These are phyloP conservation scores for Rhamnusium bicolor DNA, from an alignment of 2,888 invertebrate genomes.

Conservation along the genomic window DNA sequence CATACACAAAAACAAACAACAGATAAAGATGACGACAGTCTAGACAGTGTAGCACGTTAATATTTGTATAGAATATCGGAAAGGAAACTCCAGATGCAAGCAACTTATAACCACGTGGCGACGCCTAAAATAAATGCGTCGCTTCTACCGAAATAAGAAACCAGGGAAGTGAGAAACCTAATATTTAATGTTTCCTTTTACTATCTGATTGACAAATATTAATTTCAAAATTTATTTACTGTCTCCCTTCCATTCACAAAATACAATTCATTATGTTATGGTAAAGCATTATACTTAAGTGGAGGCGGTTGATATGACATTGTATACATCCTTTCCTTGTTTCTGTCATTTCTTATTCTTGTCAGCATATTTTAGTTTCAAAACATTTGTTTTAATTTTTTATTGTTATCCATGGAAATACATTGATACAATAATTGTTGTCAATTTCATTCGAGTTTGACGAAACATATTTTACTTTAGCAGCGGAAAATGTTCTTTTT, in stretches of 20 bases:
- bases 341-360: too few species aligned
- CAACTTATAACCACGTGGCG: slow-evolving; percentile 46
- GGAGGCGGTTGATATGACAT: too few species aligned
- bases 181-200: background rate
- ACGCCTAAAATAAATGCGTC: slow-evolving; percentile 43
- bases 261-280: background rate
- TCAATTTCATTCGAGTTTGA: too few species aligned
- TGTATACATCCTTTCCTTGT: too few species aligned
- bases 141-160: slow-evolving; percentile 23
- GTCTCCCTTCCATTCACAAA: background rate
- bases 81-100: slow-evolving; percentile 45
- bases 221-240: background rate
- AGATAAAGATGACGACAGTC: slow-evolving; percentile 37
- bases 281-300: too few species aligned
- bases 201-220: background rate
- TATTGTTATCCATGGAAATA: too few species aligned
- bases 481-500: too few species aligned
- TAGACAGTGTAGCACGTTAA: slow-evolving; percentile 43
- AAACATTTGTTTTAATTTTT: too few species aligned
- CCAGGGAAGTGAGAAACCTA: background rate
- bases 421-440: too few species aligned
- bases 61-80: slow-evolving; percentile 44
- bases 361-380: too few species aligned
- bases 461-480: too few species aligned
- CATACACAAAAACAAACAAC: slow-evolving; percentile 7